These are phyloP conservation scores for Parnassius smintheus DNA, from an alignment of 2,888 invertebrate species.

Conservation along the genomic window DNA sequence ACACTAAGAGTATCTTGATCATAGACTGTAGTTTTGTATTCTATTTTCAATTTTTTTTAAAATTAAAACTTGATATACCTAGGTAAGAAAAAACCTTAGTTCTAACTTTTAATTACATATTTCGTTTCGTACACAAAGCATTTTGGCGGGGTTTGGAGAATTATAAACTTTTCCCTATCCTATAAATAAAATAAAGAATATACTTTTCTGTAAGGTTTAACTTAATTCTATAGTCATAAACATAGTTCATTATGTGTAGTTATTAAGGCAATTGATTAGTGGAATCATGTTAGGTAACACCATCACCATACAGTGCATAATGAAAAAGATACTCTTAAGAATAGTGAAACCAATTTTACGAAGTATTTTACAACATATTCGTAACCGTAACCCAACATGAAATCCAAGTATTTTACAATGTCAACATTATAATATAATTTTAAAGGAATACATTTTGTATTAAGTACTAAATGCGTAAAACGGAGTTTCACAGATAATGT, in stretches of 20 bases:
- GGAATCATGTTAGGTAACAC: constrained; percentile 15
- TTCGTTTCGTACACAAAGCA: neutral
- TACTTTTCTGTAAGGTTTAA: no score
- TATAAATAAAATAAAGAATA: neutral
- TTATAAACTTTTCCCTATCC: neutral
- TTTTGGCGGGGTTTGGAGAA: neutral
- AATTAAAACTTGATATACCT: no score
- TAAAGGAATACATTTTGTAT: constrained; percentile 9
- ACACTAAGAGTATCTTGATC: constrained; percentile 57
- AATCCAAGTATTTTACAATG: constrained; percentile 1
- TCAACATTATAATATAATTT: neutral
- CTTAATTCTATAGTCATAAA: no score
- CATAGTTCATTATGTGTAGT: no score
- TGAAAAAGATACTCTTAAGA: constrained; percentile 66
- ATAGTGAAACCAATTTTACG: constrained; percentile 45
- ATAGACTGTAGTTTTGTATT: constrained; percentile 30
- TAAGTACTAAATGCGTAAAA: constrained; percentile 10
- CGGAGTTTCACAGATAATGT: constrained; percentile 27
- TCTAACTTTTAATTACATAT: constrained; percentile 1
- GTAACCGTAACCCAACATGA: constrained; percentile 22
- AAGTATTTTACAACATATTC: constrained; percentile 28
- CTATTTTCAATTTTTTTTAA: neutral
- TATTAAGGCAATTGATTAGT: no score
- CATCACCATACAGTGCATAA: constrained; percentile 26
- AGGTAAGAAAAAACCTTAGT: neutral